Evolutionary conservation across 2,888 invertebrate species (phyloP).

Genomic region (Charanyca ferruginea): DNA sequence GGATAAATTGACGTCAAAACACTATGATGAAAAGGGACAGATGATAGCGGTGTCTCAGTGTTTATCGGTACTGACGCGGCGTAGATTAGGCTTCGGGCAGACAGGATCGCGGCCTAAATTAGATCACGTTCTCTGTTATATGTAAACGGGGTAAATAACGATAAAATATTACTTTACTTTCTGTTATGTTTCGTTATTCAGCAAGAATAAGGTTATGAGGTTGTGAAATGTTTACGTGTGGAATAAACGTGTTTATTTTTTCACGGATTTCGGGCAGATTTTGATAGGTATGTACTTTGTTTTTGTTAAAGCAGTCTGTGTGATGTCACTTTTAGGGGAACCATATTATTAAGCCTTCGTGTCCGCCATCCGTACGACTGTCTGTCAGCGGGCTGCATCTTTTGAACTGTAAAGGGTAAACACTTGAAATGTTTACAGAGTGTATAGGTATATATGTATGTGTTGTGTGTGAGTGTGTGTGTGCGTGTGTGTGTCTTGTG

Average conservation of each 20-base stretch:
- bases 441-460: too few relatives aligned
- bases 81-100: slow-evolving; percentile 67
- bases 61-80: slow-evolving; percentile 71
- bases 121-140: slow-evolving; percentile 61
- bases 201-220: slow-evolving; percentile 47
- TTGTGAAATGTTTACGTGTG: slow-evolving; percentile 58
- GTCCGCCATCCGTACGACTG: too few relatives aligned
- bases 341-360: too few relatives aligned
- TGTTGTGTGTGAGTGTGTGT: too few relatives aligned
- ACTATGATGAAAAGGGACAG: slow-evolving; percentile 73
- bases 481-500: too few relatives aligned
- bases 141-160: slow-evolving; percentile 65
- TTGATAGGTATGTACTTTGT: slow-evolving; percentile 18
- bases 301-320: not conserved
- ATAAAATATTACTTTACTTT: slow-evolving; percentile 67
- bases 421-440: too few relatives aligned
- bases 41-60: slow-evolving; percentile 59
- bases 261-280: slow-evolving; percentile 5
- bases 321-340: not conserved
- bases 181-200: slow-evolving; percentile 55
- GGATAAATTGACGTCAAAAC: slow-evolving; percentile 73
- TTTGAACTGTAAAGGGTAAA: too few relatives aligned
- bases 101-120: slow-evolving; percentile 63
- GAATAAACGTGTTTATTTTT: slow-evolving; percentile 46
- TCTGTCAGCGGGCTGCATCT: too few relatives aligned